Percentiles rank a stretch among this genome's conserved stretches.
phyloP scores from a whole-genome alignment of 2,888 invertebrate species.

The Seira sanloemensis region DNA sequence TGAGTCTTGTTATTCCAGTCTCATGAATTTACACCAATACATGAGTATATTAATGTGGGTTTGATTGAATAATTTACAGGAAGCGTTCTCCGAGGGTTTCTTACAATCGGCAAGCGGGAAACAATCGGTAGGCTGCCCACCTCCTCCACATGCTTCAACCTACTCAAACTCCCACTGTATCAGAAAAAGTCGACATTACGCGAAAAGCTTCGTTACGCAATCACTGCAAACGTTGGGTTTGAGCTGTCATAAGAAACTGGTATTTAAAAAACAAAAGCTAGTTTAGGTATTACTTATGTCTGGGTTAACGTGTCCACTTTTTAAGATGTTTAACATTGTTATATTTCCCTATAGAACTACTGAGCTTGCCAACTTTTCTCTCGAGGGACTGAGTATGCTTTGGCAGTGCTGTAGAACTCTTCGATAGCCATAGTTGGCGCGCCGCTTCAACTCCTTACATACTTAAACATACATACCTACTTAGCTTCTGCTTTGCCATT shows the following conservation, averaged over 20 bases:
- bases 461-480: too few species aligned
- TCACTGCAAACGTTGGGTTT: constrained; percentile 98
- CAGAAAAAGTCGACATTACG: constrained; percentile 95
- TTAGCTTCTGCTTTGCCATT: too few species aligned
- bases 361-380: too few species aligned
- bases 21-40: background rate
- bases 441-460: too few species aligned
- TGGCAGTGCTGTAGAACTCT: too few species aligned
- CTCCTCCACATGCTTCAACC: constrained; percentile 98
- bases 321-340: too few species aligned
- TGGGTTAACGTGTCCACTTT: too few species aligned
- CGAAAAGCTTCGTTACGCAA: constrained; percentile 97
- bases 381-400: too few species aligned
- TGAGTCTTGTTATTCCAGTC: constrained; percentile 75
- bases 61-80: constrained; percentile 78
- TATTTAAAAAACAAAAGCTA: too few species aligned
- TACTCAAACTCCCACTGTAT: constrained; percentile 98
- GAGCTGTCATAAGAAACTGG: constrained; percentile 89
- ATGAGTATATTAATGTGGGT: background rate
- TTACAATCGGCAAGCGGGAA: constrained; percentile 96
- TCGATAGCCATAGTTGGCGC: too few species aligned
- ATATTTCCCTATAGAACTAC: too few species aligned
- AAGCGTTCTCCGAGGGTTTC: constrained; percentile 97
- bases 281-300: too few species aligned
- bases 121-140: constrained; percentile 97